phyloP scores from a whole-genome alignment of 2,797 vertebrate species.

The Schizothorax lantsangensis region DNA sequence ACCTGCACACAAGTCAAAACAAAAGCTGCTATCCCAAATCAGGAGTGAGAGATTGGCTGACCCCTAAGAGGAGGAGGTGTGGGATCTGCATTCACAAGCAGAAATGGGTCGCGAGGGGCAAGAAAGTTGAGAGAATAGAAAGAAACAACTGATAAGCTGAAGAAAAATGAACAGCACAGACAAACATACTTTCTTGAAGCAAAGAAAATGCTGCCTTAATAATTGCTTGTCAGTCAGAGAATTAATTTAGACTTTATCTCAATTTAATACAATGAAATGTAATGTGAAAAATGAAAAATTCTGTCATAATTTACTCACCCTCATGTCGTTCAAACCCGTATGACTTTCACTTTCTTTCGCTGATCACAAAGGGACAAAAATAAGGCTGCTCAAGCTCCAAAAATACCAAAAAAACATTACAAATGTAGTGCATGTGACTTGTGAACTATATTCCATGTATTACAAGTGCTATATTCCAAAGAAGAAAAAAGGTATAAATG shows the following conservation, averaged over 20 bases:
- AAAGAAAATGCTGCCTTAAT: constrained; percentile 4
- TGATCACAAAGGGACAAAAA: neutral
- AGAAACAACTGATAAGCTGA: constrained; percentile 39
- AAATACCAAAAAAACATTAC: neutral
- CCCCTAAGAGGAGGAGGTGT: constrained; percentile 36
- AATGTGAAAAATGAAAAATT: neutral
- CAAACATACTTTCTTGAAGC: constrained; percentile 4
- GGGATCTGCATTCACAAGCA: constrained; percentile 47
- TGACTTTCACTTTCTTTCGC: neutral
- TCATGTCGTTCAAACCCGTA: neutral
- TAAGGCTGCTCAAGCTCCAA: neutral
- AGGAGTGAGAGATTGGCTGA: constrained; percentile 48
- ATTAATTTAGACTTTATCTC: neutral
- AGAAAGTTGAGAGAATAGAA: constrained; percentile 18
- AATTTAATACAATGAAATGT: neutral
- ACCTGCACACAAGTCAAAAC: constrained; percentile 42
- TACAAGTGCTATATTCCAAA: neutral
- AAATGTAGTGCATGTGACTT: neutral
- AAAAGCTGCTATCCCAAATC: constrained; percentile 42
- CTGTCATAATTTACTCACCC: too few species aligned
- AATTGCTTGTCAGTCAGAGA: neutral
- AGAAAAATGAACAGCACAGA: constrained; percentile 37
- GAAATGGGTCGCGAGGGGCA: constrained; percentile 14
- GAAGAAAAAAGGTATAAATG: neutral
- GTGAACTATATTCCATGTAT: neutral